Conservation (phyloP, 92 coral and sea anemone genomes). For the Zoanthus sansibaricus region DNA sequence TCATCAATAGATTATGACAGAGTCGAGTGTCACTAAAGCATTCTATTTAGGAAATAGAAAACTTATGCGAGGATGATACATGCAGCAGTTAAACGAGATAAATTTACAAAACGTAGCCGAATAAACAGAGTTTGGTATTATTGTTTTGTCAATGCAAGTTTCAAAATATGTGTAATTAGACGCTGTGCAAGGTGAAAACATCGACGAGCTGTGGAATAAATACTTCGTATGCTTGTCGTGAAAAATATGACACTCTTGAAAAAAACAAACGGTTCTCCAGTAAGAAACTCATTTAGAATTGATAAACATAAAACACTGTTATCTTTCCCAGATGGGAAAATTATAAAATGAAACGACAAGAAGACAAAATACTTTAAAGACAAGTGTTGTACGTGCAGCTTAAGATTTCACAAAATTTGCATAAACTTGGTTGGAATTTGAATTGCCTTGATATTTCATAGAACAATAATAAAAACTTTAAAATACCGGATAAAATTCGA, state of each 20-base stretch:
- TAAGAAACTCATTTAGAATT: too few relatives aligned
- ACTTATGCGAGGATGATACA: neutral
- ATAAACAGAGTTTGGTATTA: neutral
- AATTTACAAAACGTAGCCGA: neutral
- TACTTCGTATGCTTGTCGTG: neutral
- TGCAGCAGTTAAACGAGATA: neutral
- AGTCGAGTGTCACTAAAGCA: neutral
- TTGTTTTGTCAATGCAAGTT: neutral
- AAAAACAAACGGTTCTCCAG: neutral
- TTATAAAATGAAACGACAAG: neutral
- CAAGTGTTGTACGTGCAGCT: neutral
- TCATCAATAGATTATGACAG: too few relatives aligned
- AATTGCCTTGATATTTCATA: neutral
- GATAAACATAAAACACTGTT: neutral
- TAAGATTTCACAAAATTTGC: neutral
- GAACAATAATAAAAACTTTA: neutral
- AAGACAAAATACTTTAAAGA: neutral
- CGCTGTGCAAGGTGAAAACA: neutral
- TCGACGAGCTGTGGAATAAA: neutral
- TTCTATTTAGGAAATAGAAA: neutral
- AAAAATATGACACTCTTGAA: neutral
- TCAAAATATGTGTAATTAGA: neutral
- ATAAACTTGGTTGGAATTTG: neutral
- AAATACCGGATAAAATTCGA: constrained; percentile 98
- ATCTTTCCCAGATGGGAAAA: neutral